Evolutionary conservation across 2,888 invertebrate genomes (phyloP).

Genomic region (Eristalinus aeneus): DNA sequence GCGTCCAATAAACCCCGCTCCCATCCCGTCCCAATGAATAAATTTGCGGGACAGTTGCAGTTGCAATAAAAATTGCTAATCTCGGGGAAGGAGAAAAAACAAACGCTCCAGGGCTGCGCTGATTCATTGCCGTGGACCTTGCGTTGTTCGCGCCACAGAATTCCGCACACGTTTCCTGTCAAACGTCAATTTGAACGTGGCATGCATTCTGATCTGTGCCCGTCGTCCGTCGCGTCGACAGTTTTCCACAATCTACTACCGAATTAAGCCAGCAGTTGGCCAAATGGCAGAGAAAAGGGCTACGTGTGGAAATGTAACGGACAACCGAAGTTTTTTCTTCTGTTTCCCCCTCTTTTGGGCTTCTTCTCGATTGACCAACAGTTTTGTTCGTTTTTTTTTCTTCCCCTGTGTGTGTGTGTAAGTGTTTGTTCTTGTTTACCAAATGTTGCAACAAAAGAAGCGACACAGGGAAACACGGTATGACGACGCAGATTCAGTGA

Average conservation of each 20-base stretch:
- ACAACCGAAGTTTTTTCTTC: slow-evolving; percentile 6
- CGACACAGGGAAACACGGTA: not conserved
- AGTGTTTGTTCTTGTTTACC: slow-evolving; percentile 46
- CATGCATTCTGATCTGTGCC: slow-evolving; percentile 36
- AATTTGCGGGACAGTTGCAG: not conserved
- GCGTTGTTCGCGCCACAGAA: not conserved
- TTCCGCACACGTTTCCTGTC: slow-evolving; percentile 65
- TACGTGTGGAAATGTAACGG: slow-evolving; percentile 31
- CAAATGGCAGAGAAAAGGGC: not conserved
- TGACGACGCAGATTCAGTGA: slow-evolving; percentile 9
- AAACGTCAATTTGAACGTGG: slow-evolving; percentile 54
- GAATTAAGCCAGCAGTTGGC: slow-evolving; percentile 16
- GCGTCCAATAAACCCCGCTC: not conserved
- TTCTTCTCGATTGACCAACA: not conserved
- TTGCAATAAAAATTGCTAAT: not conserved
- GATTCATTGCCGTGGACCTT: not conserved
- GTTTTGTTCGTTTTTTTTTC: not conserved
- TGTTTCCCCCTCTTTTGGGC: not conserved
- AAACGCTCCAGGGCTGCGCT: not conserved
- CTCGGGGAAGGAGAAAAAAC: not conserved
- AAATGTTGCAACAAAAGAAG: slow-evolving; percentile 55
- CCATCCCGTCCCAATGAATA: not conserved
- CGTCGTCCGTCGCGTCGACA: not conserved
- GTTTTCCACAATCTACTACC: slow-evolving; percentile 9
- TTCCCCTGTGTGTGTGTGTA: not conserved